Percentiles rank a stretch among this genome's conserved stretches.
Evolutionary conservation across 2,888 invertebrate genomes (phyloP).

Genomic region (Ormyrus pomaceus): DNA sequence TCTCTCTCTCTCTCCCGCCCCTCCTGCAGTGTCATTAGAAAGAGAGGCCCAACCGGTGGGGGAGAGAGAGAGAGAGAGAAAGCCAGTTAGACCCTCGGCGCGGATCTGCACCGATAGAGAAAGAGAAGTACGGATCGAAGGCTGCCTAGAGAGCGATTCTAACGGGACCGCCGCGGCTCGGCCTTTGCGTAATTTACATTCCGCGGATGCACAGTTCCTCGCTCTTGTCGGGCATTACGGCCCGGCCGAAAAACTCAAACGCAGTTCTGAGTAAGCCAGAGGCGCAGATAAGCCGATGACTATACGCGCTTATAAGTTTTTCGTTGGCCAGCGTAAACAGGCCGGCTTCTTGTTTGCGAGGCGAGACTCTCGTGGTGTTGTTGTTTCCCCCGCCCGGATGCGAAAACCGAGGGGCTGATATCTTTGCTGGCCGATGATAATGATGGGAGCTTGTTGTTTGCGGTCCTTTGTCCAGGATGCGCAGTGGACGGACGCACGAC

Average conservation of each 20-base stretch:
- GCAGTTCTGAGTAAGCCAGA: not conserved
- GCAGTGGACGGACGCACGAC: too few species aligned
- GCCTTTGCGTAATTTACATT: slow-evolving; percentile 58
- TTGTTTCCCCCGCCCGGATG: too few species aligned
- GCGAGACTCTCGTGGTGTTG: too few species aligned
- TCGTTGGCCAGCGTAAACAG: not conserved
- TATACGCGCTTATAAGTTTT: not conserved
- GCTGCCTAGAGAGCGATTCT: slow-evolving; percentile 45
- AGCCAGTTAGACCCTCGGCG: not conserved
- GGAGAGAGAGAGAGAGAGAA: not conserved
- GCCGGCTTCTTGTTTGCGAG: too few species aligned
- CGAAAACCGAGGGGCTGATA: too few species aligned
- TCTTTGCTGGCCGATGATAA: too few species aligned
- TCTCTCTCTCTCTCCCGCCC: not conserved
- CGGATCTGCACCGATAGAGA: not conserved
- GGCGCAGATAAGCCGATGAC: not conserved
- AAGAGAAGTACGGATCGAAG: slow-evolving; percentile 27
- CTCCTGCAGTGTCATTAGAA: too few species aligned
- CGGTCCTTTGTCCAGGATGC: too few species aligned
- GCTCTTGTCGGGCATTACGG: too few species aligned
- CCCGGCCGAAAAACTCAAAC: too few species aligned
- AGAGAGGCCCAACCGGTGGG: not conserved
- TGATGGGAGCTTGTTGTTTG: too few species aligned
- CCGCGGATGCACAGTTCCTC: slow-evolving; percentile 13
- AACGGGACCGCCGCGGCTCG: slow-evolving; percentile 41